Evolutionary conservation across 2,113 vertebrate genomes (phyloP), one percentile per base, ranked within the genome.

Genomic region (Falco punctatus): DNA sequence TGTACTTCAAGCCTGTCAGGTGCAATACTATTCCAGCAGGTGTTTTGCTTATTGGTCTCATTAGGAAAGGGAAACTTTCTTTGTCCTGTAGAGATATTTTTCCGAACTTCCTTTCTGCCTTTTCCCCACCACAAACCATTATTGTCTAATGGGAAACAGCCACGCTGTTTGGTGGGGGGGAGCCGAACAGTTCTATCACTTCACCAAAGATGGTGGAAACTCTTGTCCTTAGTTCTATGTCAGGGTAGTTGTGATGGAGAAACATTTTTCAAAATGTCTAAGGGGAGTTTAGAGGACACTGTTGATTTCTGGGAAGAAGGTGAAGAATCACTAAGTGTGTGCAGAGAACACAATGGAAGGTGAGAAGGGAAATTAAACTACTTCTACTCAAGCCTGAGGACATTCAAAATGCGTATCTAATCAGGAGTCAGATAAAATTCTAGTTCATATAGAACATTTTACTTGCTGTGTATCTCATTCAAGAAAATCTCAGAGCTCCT

Each of bases 401-500:
- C 6, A 65, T 72, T 75, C 19, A 62, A 72, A 85, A 82, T 18
- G 3, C 1, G 1, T 49, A 88, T 38, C 11, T 74, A 40, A 52
- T 35, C 33, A 77, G 11, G 48, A 62, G 14, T 64, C 54, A 66
- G n/a, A n/a, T 33, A 35, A 61, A 90, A 75, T 72, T 85, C 9
- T 57, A 75, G 90, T 83, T 69, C 2, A 51, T 35, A 19, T 35
- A 84, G 83, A 81, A 80, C 21, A 40, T n/a, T 93, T 95, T 83
- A 55, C 40, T 86, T 90, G 46, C 66, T 90, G 32, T 83, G 22
- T 42, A 40, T 42, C 10, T 84, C 71, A 73, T 80, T 95, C 58
- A 82, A 74, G 84, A 81, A 90, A 88, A 87, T 85, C 49, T 85
- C 77, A 79, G 83, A 89, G 94, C 30, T 67, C 18, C 54, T 75